Evolutionary conservation across 1,140 invertebrate species (phyloP), one percentile per base, ranked within the genome.

Genomic region (Listronotus bonariensis): DNA sequence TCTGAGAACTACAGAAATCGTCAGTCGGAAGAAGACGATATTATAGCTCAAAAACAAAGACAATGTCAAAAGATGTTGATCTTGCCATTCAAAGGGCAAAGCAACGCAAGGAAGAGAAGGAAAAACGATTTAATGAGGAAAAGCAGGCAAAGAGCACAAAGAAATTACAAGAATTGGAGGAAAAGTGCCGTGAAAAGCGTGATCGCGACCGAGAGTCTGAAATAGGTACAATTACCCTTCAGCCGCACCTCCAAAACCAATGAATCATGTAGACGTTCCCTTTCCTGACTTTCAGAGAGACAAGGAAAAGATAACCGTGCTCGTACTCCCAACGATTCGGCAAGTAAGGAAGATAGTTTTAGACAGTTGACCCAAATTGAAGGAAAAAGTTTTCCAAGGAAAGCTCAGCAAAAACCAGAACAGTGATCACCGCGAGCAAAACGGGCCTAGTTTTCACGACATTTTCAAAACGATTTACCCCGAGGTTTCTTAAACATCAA

Each of bases 401-500:
- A 76, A 31, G 69, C 75, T 57, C 75, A 79, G 42, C 73, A 81
- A 9, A 79, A 77, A 67, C 81, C 83, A 31, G 81, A 82, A 43
- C 68, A n/a, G 78, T 36, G 76, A 77, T 46, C 65, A 67, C 48
- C 61, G 70, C 9, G 72, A 74, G 18, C 68, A 71, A 64, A 67
- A 78, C 75, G 56, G 76, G 68, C 78, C 80, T 1, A 83, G 81
- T 10, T 91, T 88, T 88, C 87, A 9, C 85, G 88, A 71, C 85
- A 86, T 48, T 93, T 91, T 77, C 88, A 91, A 77, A 86, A 83
- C 46, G 90, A 92, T 80, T 82, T 95, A 68, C 92, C 93, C 93
- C 93, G 38, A 83, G 93, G 42, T 94, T 96, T 79, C 87, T 91
- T 75, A 92, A 89, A 71, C 79, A 81, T 70, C 79, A 81, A n/a